Conservation (phyloP, 2,888 invertebrate genomes). For the Caenorhabditis sinica region DNA sequence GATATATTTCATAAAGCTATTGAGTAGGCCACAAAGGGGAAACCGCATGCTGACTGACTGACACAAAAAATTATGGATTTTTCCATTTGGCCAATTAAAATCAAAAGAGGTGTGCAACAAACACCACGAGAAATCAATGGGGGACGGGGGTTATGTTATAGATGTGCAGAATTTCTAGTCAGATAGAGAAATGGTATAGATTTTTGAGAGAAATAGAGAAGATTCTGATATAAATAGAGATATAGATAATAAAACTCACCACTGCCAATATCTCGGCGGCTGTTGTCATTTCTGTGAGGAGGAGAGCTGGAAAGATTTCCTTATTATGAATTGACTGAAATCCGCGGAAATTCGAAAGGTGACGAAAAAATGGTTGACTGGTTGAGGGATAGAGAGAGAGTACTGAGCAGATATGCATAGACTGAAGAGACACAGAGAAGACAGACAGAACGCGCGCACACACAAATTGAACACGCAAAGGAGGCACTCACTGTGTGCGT, state of each 20-base stretch:
- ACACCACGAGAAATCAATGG: conserved; percentile 31
- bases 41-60: conserved; percentile 43
- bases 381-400: too few species aligned
- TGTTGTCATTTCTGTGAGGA: conserved; percentile 40
- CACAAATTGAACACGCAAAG: too few species aligned
- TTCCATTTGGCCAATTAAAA: not conserved
- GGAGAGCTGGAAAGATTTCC: not conserved
- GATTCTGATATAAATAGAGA: not conserved
- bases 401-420: too few species aligned
- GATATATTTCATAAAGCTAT: too few species aligned
- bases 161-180: not conserved
- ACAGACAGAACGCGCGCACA: too few species aligned
- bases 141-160: not conserved
- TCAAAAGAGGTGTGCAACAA: conserved; percentile 1
- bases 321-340: not conserved
- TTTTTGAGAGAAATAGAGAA: conserved; percentile 14
- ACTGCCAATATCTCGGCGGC: conserved; percentile 39
- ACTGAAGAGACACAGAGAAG: too few species aligned
- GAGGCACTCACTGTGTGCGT: too few species aligned
- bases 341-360: not conserved
- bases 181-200: not conserved
- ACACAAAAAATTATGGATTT: too few species aligned
- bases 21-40: too few species aligned
- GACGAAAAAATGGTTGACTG: not conserved
- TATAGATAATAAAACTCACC: conserved; percentile 25